Evolutionary conservation across 2,797 vertebrate species (phyloP), one percentile per base, ranked within the genome.

Genomic region (Pseudochromis fuscus): DNA sequence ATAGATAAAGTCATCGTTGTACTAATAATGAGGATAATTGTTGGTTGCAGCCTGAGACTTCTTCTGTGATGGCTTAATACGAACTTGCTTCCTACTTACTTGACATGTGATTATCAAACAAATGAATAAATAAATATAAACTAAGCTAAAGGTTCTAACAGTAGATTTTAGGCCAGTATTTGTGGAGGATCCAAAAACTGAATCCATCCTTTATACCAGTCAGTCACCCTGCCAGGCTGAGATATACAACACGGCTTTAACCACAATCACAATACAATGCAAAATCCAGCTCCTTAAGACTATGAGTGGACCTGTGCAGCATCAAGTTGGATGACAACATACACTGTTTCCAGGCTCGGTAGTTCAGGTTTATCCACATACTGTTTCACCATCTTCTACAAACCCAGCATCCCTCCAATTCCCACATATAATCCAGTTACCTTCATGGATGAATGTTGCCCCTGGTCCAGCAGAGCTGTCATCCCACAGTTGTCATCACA

Each of bases 341-440:
- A 40, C 9, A 33, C 9, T 42, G 40, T 52, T 45, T 48, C n/a
- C 8, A 50, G 25, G 49, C 2, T 50, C 1, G n/a, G n/a, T 12
- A 23, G 28, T 35, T 44, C 7, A 59, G 13, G 23, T 58, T 72
- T 35, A 44, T 1, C 8, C 24, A 48, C 16, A 67, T 3, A 0
- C 5, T 62, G 28, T 53, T 1, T 23, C 15, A 16, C 2, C 0
- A 9, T 64, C 55, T 27, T 61, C 42, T 46, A 19, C 15, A 18
- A 31, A 27, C 30, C 46, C 10, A 33, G 13, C 3, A 4, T 58
- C 31, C 11, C 58, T 59, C 25, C 5, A 5, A 21, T 45, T 60
- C 10, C 28, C 18, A 51, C 7, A 30, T 8, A 1, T 56, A 49
- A 51, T 49, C 64, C 6, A 63, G 48, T 90, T 89, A 90, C 86